Conservation (phyloP, 92 coral and sea anemone genomes). For the Isaurus tuberculatus region DNA sequence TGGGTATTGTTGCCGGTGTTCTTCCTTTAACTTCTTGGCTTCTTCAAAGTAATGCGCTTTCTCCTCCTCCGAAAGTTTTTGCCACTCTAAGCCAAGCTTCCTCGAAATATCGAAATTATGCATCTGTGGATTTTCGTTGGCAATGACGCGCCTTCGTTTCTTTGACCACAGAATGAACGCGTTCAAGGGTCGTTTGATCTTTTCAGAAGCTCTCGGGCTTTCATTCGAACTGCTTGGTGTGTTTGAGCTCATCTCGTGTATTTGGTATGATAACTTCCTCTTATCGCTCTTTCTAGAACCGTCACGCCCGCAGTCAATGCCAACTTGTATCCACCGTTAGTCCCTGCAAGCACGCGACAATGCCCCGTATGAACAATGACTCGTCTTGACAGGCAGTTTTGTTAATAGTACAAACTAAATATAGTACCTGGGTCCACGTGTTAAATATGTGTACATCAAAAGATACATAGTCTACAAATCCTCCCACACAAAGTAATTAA, state of each 20-base stretch:
- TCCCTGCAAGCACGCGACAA: slow-evolving; percentile 67
- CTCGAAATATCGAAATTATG: slow-evolving; percentile 98
- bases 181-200: slow-evolving; percentile 96
- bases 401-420: slow-evolving; percentile 68
- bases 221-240: slow-evolving; percentile 64
- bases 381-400: slow-evolving; percentile 45
- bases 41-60: slow-evolving; percentile 92
- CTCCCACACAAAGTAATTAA: slow-evolving; percentile 97
- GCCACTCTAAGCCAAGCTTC: slow-evolving; percentile 97
- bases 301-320: slow-evolving; percentile 37
- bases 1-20: slow-evolving; percentile 91
- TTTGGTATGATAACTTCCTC: not conserved
- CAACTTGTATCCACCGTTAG: slow-evolving; percentile 35
- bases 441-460: slow-evolving; percentile 77
- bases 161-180: slow-evolving; percentile 99
- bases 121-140: slow-evolving; percentile 98
- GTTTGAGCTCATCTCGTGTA: slow-evolving; percentile 69
- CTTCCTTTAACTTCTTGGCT: slow-evolving; percentile 93
- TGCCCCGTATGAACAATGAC: slow-evolving; percentile 59
- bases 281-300: not conserved
- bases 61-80: slow-evolving; percentile 87
- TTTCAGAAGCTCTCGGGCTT: slow-evolving; percentile 73
- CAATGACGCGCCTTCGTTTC: slow-evolving; percentile 93
- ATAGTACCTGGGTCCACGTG: slow-evolving; percentile 77
- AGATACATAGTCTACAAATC: slow-evolving; percentile 87